Evolutionary conservation across 2,797 vertebrate species (phyloP), one percentile per base, ranked within the genome.

Genomic region (Galagoides demidoff): DNA sequence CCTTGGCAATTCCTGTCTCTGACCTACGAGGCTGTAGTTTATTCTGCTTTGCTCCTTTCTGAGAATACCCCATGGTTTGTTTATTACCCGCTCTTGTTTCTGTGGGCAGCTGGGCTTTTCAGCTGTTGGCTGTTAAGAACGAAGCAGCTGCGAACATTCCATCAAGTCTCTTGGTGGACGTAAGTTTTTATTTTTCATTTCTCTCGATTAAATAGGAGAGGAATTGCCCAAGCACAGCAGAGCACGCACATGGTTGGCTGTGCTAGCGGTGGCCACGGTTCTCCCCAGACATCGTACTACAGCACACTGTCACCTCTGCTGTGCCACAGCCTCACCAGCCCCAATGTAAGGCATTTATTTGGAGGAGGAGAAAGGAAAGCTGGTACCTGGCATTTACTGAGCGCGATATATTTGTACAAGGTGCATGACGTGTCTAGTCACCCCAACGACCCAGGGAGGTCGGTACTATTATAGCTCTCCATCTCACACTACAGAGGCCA

Each of bases 171-270:
- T 59, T 10, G 39, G 37, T 19, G 68, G 23, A 73, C 3, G 0
- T 22, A 19, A 11, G 34, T 29, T 61, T 39, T 61, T 59, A 1
- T 19, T 25, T 63, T 31, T 29, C 4, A 7, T 39, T 43, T 43
- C 7, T 89, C 27, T 20, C 2, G 1, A 7, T 1, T 57, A 22
- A 39, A 4, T 2, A 6, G 55, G 61, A 92, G 57, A 0, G 0
- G 57, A 84, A 16, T 9, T 27, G 31, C 64, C 22, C 55, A 70
- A 3, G 1, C 25, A 5, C 12, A 4, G 14, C 1, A 1, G 7
- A 2, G 22, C 3, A 0, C 3, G 1, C 0, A 0, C 17, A 5
- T 0, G 12, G 27, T 27, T 16, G 5, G 37, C 34, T 25, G 20
- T 14, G 27, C 27, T 2, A 4, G 20, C 5, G 5, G 2, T 19